phyloP scores from a whole-genome alignment of 2,113 vertebrate species.

The Saimiri boliviensis region DNA sequence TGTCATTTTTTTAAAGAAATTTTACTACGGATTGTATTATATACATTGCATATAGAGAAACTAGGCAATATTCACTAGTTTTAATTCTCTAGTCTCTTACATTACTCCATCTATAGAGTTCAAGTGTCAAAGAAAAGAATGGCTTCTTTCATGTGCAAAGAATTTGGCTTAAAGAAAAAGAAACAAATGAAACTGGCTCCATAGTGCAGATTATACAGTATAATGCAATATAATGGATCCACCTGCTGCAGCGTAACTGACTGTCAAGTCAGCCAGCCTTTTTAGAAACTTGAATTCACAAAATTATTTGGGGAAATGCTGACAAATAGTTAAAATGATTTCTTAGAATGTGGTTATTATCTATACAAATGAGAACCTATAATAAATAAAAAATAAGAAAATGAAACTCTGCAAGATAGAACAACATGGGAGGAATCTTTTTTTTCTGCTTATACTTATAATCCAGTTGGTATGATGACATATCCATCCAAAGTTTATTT shows the following conservation, averaged over 20 bases:
- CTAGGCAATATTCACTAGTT: background rate
- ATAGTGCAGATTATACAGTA: background rate
- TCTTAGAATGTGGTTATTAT: background rate
- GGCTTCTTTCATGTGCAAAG: background rate
- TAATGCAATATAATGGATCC: background rate
- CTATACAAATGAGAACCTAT: background rate
- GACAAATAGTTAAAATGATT: background rate
- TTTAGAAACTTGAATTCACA: background rate
- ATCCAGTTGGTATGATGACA: background rate
- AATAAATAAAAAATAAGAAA: background rate
- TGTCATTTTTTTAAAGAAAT: background rate
- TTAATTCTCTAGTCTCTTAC: background rate
- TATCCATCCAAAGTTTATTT: background rate
- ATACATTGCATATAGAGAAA: background rate
- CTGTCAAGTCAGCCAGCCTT: background rate
- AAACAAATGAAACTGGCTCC: background rate
- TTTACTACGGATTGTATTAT: background rate
- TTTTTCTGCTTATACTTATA: background rate
- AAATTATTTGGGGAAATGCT: background rate
- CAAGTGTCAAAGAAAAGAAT: conserved; percentile 24
- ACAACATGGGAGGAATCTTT: background rate
- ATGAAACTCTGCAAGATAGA: background rate
- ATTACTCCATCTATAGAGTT: background rate
- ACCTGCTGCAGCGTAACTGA: background rate
- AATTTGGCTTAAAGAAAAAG: background rate